Base-by-base conservation (phyloP, 2,113 vertebrate species). In the Poeciliopsis prolifica region DNA sequence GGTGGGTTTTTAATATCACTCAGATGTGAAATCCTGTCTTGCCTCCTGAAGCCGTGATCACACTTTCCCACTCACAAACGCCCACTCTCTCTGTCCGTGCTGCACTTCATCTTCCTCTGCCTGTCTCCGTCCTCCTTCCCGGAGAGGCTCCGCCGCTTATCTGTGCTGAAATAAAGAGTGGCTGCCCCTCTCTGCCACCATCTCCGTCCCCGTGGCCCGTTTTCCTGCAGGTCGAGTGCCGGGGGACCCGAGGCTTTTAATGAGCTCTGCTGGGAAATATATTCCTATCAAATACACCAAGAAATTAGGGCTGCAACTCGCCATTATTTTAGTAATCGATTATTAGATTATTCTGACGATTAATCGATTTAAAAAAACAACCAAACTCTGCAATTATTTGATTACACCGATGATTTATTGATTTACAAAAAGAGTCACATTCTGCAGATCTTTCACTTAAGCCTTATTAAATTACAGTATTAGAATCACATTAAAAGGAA, bases 181-280 rank as follows among this genome's bases (percentile, higher is more conserved):
- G 1, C 30, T 31, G 30, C 51, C 80, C 48, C 68, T 77, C 29
- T 74, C 74, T 24, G 19, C 35, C 72, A 68, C 58, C 61, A 22
- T 79, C 72, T 26, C 1, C 63, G 51, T 70, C 76, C 78, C 84
- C 68, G 60, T 76, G 68, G 87, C 72, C 78, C 70, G 82, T 84
- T 83, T 85, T 85, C 70, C 90, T 81, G 79, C 84, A 87, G 85
- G 88, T 75, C 75, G 71, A 69, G 68, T 84, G 76, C 78, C 82
- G 61, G 10, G 85, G 90, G 91, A 88, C 81, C 72, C 35, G 80
- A 72, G 87, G 84, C 66, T 77, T 88, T 91, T 94, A 93, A 94
- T 93, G 86, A 94, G 91, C 79, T 87, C 93, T 89, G 29, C 68
- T 60, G 92, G 91, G 93, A 94, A 90, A 91, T 88, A 88, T 78